phyloP scores from a whole-genome alignment of 1,140 invertebrate species.

The Zelostemma sp. region DNA sequence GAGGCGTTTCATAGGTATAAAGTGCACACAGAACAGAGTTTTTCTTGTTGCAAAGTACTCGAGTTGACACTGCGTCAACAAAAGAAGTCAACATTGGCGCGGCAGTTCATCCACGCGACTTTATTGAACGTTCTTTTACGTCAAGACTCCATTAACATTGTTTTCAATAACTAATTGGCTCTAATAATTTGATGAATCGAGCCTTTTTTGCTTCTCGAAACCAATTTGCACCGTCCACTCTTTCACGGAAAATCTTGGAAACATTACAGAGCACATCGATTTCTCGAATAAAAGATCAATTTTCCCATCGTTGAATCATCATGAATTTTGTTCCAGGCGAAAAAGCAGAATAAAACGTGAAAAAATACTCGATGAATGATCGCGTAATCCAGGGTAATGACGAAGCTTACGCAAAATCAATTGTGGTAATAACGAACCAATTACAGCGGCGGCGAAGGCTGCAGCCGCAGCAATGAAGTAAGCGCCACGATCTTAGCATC shows the following conservation, averaged over 20 bases:
- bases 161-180: constrained; percentile 1
- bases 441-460: constrained; percentile 10
- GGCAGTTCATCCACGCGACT: not conserved
- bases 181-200: not conserved
- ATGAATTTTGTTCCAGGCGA: too few relatives aligned
- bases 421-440: constrained; percentile 31
- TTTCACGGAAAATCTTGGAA: too few relatives aligned
- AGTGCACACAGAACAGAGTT: too few relatives aligned
- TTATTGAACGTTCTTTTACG: not conserved
- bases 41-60: not conserved
- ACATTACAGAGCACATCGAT: too few relatives aligned
- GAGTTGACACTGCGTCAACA: not conserved
- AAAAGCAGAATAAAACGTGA: too few relatives aligned
- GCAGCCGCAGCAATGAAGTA: constrained; percentile 39
- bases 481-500: constrained; percentile 44
- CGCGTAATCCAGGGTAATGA: too few relatives aligned
- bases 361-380: too few relatives aligned
- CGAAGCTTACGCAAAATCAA: constrained; percentile 14
- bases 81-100: constrained; percentile 3
- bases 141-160: not conserved
- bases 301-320: too few relatives aligned
- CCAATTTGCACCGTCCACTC: too few relatives aligned
- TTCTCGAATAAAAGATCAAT: too few relatives aligned
- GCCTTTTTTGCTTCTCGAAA: too few relatives aligned
- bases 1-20: too few relatives aligned